phyloP scores from a whole-genome alignment of 2,888 invertebrate genomes.

The Scaptomyza cyrtandrae region DNA sequence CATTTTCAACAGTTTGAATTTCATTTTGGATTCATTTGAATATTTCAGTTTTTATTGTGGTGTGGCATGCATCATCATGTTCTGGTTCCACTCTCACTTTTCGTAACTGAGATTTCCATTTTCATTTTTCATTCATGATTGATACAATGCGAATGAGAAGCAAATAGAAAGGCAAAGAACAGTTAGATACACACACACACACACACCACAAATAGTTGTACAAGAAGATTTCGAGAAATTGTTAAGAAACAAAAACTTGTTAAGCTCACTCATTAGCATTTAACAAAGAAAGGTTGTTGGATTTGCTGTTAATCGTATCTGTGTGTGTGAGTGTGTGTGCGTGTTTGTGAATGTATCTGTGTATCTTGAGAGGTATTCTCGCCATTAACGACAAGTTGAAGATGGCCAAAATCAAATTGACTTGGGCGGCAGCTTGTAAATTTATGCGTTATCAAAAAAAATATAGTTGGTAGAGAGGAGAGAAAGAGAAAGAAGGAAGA shows the following conservation, averaged over 20 bases:
- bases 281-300: constrained; percentile 50
- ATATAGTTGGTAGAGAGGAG: background rate
- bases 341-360: too few species aligned
- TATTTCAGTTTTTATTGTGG: background rate
- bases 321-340: too few species aligned
- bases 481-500: too few species aligned
- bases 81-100: constrained; percentile 35
- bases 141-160: constrained; percentile 11
- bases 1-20: too few species aligned
- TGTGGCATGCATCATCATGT: constrained; percentile 19
- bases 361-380: too few species aligned
- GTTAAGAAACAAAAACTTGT: constrained; percentile 39
- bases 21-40: too few species aligned
- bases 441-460: constrained; percentile 50
- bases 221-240: too few species aligned
- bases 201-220: too few species aligned
- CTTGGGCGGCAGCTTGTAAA: constrained; percentile 53
- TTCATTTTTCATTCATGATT: constrained; percentile 73
- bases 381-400: constrained; percentile 8
- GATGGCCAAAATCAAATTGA: constrained; percentile 50
- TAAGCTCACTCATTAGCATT: constrained; percentile 65
- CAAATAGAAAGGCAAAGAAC: constrained; percentile 60
- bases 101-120: constrained; percentile 35
- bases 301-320: too few species aligned
- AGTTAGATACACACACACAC: constrained; percentile 39